Conservation (phyloP, 2,113 vertebrate genomes). For the Suricata suricatta region DNA sequence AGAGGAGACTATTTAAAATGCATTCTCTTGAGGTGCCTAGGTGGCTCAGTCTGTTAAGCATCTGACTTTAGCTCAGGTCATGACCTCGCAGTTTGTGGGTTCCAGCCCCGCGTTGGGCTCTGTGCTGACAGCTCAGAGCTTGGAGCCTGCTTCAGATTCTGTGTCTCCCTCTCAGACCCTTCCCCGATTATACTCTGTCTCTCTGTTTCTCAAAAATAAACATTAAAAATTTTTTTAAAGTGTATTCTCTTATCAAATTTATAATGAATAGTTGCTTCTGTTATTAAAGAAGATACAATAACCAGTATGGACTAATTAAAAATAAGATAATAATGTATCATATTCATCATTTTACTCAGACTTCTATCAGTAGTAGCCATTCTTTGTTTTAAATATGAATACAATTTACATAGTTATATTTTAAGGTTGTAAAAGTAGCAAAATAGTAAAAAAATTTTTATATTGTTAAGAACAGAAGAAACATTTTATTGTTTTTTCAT, state of each 20-base stretch:
- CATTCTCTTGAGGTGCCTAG: background rate
- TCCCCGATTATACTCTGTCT: too few relatives aligned
- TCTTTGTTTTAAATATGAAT: background rate
- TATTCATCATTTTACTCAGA: background rate
- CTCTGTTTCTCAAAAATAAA: too few relatives aligned
- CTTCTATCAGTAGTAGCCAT: background rate
- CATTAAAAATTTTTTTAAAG: background rate
- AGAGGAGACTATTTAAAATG: slow-evolving; percentile 28
- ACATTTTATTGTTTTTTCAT: background rate
- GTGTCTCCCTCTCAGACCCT: too few relatives aligned
- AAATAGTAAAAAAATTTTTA: background rate
- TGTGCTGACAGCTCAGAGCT: too few relatives aligned
- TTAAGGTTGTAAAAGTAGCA: background rate
- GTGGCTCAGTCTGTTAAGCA: too few relatives aligned
- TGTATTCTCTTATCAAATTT: background rate
- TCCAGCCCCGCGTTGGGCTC: too few relatives aligned
- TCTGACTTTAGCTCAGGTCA: too few relatives aligned
- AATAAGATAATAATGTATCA: slow-evolving; percentile 25
- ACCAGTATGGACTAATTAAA: background rate
- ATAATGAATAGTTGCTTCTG: background rate
- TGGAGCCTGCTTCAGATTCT: too few relatives aligned
- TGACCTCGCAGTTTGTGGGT: too few relatives aligned
- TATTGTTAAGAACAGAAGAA: background rate
- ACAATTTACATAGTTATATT: background rate
- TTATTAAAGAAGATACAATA: slow-evolving; percentile 50